These are phyloP conservation scores for Girardinus metallicus DNA, from an alignment of 2,797 vertebrate genomes.

Conservation along the genomic window DNA sequence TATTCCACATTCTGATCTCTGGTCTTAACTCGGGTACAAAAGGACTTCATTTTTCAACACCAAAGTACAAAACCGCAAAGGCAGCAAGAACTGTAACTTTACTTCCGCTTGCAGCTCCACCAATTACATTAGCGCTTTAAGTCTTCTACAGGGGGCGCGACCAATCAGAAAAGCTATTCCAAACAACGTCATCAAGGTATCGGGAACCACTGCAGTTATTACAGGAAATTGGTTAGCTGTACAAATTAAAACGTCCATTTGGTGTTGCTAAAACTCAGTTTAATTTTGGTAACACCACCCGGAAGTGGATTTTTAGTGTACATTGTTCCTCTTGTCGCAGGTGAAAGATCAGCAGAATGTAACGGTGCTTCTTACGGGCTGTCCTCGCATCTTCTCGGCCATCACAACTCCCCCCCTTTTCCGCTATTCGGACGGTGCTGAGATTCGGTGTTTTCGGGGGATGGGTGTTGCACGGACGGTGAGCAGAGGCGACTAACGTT, in stretches of 20 bases:
- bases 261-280: neutral
- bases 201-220: neutral
- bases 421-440: slow-evolving; percentile 23
- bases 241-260: slow-evolving; percentile 24
- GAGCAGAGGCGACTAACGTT: slow-evolving; percentile 44
- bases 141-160: slow-evolving; percentile 44
- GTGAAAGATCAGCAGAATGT: slow-evolving; percentile 57
- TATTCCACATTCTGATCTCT: neutral
- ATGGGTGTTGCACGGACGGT: slow-evolving; percentile 61
- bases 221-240: neutral
- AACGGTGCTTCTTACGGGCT: slow-evolving; percentile 62
- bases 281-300: slow-evolving; percentile 35
- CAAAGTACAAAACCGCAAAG: neutral
- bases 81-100: slow-evolving; percentile 4
- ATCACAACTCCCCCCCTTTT: slow-evolving; percentile 4
- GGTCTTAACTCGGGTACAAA: neutral
- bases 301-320: slow-evolving; percentile 17
- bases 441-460: slow-evolving; percentile 22
- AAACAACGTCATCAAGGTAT: slow-evolving; percentile 17
- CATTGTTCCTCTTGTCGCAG: rapidly evolving
- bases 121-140: slow-evolving; percentile 34
- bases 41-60: neutral
- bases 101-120: slow-evolving; percentile 38
- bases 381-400: slow-evolving; percentile 29
- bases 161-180: slow-evolving; percentile 41